Conservation (phyloP, 2,113 vertebrate species). For the Sylvietta virens region DNA sequence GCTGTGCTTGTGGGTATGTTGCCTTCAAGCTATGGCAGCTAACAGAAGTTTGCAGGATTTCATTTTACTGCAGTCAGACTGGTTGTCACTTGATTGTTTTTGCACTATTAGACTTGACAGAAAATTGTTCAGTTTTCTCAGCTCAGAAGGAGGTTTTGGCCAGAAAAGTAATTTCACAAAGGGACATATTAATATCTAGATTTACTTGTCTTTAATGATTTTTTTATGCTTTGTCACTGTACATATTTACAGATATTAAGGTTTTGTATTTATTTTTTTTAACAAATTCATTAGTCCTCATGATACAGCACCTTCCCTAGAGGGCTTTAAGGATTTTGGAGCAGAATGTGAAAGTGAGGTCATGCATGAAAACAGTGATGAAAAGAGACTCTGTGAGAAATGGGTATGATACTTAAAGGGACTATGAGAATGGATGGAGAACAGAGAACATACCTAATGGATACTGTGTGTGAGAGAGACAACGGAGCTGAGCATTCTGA, state of each 20-base stretch:
- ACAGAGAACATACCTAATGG: not conserved
- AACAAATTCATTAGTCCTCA: not conserved
- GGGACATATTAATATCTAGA: not conserved
- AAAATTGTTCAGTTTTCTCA: not conserved
- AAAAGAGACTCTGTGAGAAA: not conserved
- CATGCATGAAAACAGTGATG: not conserved
- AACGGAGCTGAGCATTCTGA: not conserved
- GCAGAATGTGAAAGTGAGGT: not conserved
- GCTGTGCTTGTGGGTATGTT: not conserved
- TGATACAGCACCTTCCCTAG: not conserved
- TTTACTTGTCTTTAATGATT: not conserved
- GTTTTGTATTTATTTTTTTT: not conserved
- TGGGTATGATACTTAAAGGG: not conserved
- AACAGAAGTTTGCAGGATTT: slow-evolving; percentile 28
- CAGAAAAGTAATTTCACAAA: not conserved
- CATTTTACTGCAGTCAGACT: not conserved
- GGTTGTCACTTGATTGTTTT: not conserved
- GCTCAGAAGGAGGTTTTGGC: not conserved
- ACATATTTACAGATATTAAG: not conserved
- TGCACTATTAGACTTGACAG: not conserved
- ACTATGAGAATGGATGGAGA: not conserved
- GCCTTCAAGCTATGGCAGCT: slow-evolving; percentile 6
- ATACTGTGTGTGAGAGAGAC: not conserved
- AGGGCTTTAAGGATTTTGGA: not conserved
- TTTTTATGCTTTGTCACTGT: not conserved